phyloP scores from a whole-genome alignment of 2,888 invertebrate species.

The Drosophila neutralis region DNA sequence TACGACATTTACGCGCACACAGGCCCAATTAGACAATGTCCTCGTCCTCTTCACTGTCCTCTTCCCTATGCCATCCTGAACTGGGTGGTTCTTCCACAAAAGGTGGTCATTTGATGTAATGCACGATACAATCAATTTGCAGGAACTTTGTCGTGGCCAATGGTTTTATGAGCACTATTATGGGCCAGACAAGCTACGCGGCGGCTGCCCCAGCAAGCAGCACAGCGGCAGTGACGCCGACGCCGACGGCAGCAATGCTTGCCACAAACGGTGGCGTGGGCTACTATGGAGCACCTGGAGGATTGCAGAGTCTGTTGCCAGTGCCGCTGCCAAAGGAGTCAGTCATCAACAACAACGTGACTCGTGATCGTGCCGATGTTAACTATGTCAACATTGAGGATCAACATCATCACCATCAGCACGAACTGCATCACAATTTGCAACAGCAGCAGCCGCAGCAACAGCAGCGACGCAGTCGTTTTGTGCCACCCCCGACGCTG shows the following conservation, averaged over 20 bases:
- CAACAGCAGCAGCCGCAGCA: slow-evolving; percentile 34
- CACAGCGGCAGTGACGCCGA: slow-evolving; percentile 25
- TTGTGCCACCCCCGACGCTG: slow-evolving; percentile 51
- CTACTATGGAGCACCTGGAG: slow-evolving; percentile 83
- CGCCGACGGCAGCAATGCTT: slow-evolving; percentile 38
- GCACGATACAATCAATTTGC: slow-evolving; percentile 75
- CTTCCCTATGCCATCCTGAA: background rate
- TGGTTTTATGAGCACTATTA: slow-evolving; percentile 86
- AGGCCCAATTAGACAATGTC: slow-evolving; percentile 70
- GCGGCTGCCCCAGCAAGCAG: slow-evolving; percentile 41
- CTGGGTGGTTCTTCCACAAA: slow-evolving; percentile 20
- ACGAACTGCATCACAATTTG: slow-evolving; percentile 33
- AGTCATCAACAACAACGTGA: slow-evolving; percentile 50
- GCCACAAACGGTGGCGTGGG: slow-evolving; percentile 37
- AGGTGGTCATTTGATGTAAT: slow-evolving; percentile 43
- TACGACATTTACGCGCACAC: slow-evolving; percentile 81
- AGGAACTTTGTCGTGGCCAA: slow-evolving; percentile 88
- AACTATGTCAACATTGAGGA: slow-evolving; percentile 74
- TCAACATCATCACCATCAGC: slow-evolving; percentile 33
- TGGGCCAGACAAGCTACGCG: slow-evolving; percentile 83
- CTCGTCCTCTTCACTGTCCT: background rate
- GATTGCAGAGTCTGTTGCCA: slow-evolving; percentile 78
- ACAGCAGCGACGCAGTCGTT: slow-evolving; percentile 49
- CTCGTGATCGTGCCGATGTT: slow-evolving; percentile 44
- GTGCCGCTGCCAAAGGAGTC: slow-evolving; percentile 70